Evolutionary conservation across 2,797 vertebrate species (phyloP), one percentile per base, ranked within the genome.

Genomic region (Antennarius maculatus): DNA sequence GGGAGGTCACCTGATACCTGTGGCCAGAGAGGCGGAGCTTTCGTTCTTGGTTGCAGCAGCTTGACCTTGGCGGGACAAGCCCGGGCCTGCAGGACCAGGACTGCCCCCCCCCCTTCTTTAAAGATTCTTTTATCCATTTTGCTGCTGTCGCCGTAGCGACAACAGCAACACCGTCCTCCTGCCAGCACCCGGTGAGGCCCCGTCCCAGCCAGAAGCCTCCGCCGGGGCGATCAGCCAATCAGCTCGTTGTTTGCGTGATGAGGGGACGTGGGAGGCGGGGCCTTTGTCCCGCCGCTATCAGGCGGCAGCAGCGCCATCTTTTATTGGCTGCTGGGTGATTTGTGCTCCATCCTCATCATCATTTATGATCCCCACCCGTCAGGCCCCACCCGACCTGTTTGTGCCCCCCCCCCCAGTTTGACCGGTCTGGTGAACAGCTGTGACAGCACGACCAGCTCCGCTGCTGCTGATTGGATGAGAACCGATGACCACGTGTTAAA

Each of bases 51-150:
- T 71, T 59, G 75, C 68, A 73, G 55, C 71, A 41, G 70, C 61
- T 63, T 77, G 75, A 86, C 88, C 85, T 91, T 86, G 85, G 79
- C 83, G 59, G 13, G 93, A 89, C 96, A 93, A 88, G 96, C 67
- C 88, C 7, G 45, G 94, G 71, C 96, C 91, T 54, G 80, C 83
- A 61, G 80, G 66, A 86, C 61, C 82, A 89, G 83, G 86, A 84
- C 31, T 13, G 39, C 37, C 73, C 91, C 77, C 34, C 43, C 56
- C 37, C 69, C 79, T 67, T 70, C 73, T 3, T 15, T 15, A 14
- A 14, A 77, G 59, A 76, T 31, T 65, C 37, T 63, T 64, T 60
- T 3, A 66, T 49, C 55, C 61, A 17, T 77, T 58, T 58, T 82
- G 80, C 85, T 84, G 84, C 86, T 1, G 80, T 87, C 78, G 77